Percentiles rank a stretch among this genome's conserved stretches.
Conservation (phyloP, 2,888 invertebrate species). For the Cosmopolites sordidus region DNA sequence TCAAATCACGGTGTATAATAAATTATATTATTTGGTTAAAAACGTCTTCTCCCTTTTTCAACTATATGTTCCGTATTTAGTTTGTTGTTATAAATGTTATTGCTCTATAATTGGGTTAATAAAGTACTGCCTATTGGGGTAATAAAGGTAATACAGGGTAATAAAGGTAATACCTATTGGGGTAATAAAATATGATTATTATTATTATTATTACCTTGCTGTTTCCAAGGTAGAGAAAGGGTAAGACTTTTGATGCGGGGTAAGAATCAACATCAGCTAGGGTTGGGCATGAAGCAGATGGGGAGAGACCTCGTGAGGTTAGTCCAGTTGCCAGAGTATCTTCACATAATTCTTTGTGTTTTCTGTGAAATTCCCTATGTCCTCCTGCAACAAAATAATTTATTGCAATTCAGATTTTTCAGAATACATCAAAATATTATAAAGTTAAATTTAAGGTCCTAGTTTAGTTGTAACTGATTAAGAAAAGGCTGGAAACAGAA, state of each 20-base stretch:
- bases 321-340: conserved; percentile 56
- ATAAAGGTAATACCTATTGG: too few species aligned
- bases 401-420: background rate
- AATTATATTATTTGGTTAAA: too few species aligned
- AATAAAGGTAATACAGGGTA: conserved; percentile 1
- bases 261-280: conserved; percentile 66
- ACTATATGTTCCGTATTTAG: too few species aligned
- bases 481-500: background rate
- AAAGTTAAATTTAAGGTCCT: background rate
- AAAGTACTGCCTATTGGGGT: conserved; percentile 1
- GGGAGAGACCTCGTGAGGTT: conserved; percentile 39
- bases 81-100: too few species aligned
- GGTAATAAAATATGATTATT: background rate
- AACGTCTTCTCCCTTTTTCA: too few species aligned
- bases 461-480: too few species aligned
- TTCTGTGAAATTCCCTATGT: conserved; percentile 66
- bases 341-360: conserved; percentile 69
- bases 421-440: background rate
- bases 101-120: too few species aligned
- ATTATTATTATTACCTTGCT: conserved; percentile 56
- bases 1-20: too few species aligned
- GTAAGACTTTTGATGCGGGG: conserved; percentile 73
- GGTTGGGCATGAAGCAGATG: conserved; percentile 53
- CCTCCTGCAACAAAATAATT: conserved; percentile 54
- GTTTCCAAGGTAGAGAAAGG: conserved; percentile 78